Conservation (phyloP, 2,113 vertebrate species). For the Castor canadensis region DNA sequence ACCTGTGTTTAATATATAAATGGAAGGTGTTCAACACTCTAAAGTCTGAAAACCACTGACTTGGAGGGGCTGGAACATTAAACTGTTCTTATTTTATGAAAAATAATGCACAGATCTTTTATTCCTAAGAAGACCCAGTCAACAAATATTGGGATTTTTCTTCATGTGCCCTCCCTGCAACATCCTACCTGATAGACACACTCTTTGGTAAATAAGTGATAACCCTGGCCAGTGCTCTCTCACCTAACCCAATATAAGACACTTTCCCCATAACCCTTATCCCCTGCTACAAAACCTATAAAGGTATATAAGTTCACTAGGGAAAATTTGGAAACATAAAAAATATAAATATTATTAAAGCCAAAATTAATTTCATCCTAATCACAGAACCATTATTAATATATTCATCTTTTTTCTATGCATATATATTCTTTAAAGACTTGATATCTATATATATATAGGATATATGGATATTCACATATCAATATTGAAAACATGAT, state of each 20-base stretch:
- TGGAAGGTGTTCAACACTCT: not conserved
- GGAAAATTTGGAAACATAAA: not conserved
- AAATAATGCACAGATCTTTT: not conserved
- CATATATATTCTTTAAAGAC: not conserved
- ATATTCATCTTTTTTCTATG: not conserved
- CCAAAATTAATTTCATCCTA: not conserved
- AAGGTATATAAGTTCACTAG: not conserved
- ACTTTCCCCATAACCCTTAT: not conserved
- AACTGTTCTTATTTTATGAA: slow-evolving; percentile 16
- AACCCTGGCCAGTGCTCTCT: not conserved
- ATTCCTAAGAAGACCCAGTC: not conserved
- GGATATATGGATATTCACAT: not conserved
- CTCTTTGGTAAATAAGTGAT: not conserved
- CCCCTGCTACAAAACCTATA: not conserved
- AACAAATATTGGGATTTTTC: not conserved
- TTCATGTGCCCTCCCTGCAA: not conserved
- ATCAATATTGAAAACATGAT: not conserved
- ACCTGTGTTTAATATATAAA: not conserved
- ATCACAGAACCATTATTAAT: not conserved
- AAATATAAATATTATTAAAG: not conserved
- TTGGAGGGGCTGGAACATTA: not conserved
- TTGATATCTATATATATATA: not conserved
- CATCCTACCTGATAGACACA: not conserved
- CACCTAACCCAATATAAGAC: not conserved
- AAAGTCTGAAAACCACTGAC: not conserved